Evolutionary conservation across 2,113 vertebrate genomes (phyloP).

Genomic region (Psammodynastes pulverulentus): DNA sequence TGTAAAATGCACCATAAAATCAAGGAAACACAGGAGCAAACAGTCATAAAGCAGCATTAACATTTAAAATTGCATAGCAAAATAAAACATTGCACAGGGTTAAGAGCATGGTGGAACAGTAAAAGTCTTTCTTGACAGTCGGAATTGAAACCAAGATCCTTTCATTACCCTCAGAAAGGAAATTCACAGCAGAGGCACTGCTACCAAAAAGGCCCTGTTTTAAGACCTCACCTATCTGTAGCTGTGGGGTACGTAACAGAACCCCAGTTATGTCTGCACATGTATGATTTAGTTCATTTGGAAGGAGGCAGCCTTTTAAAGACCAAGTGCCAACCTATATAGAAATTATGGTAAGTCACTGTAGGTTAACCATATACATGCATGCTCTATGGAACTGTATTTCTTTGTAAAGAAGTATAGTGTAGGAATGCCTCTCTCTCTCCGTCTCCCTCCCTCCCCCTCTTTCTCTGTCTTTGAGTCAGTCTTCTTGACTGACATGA

Average conservation of each 20-base stretch:
- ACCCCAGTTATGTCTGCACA: neutral
- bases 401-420: neutral
- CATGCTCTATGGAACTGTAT: neutral
- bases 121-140: neutral
- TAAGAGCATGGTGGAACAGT: neutral
- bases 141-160: neutral
- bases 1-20: neutral
- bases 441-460: too few relatives aligned
- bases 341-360: neutral
- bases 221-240: neutral
- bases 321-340: neutral
- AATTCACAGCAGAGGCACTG: neutral
- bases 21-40: neutral
- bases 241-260: neutral
- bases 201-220: neutral
- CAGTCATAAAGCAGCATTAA: neutral
- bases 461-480: neutral
- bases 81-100: neutral
- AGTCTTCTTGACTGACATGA: neutral
- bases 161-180: neutral
- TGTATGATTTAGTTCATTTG: neutral
- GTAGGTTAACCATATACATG: neutral
- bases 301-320: neutral
- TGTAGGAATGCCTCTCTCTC: neutral
- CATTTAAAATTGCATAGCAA: neutral